Evolutionary conservation across 1,140 invertebrate genomes (phyloP).

Genomic region (Agrypnia vestita): DNA sequence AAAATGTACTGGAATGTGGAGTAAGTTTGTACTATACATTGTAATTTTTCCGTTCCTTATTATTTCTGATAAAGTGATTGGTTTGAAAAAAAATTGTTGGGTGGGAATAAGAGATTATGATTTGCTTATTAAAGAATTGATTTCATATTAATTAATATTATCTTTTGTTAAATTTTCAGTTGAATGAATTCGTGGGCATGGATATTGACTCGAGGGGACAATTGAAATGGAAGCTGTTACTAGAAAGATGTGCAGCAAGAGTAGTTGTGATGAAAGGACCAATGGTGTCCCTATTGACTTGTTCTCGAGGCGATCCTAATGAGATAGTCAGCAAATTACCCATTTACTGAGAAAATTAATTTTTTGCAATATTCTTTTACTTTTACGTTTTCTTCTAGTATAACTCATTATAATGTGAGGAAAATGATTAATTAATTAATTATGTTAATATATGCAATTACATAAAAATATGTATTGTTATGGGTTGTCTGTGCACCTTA

Average conservation of each 20-base stretch:
- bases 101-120: too few species aligned
- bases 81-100: too few species aligned
- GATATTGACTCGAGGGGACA: slow-evolving; percentile 64
- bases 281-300: slow-evolving; percentile 51
- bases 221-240: slow-evolving; percentile 73
- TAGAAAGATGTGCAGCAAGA: slow-evolving; percentile 70
- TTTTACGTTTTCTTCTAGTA: too few species aligned
- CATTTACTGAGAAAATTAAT: slow-evolving; percentile 47
- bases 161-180: slow-evolving; percentile 59
- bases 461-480: too few species aligned
- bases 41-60: background rate
- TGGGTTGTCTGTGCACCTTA: too few species aligned
- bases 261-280: slow-evolving; percentile 67
- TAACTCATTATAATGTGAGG: too few species aligned
- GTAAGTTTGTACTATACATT: slow-evolving; percentile 57
- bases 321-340: slow-evolving; percentile 57
- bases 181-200: slow-evolving; percentile 66
- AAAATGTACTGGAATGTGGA: slow-evolving; percentile 65
- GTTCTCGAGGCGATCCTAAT: slow-evolving; percentile 45
- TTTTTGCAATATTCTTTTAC: too few species aligned
- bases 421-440: too few species aligned
- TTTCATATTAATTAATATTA: too few species aligned
- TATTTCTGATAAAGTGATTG: background rate
- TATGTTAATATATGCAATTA: too few species aligned
- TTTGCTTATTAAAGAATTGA: too few species aligned